Evolutionary conservation across 1,140 invertebrate genomes (phyloP), one percentile per base, ranked within the genome.

Genomic region (Leptopilina boulardi): DNA sequence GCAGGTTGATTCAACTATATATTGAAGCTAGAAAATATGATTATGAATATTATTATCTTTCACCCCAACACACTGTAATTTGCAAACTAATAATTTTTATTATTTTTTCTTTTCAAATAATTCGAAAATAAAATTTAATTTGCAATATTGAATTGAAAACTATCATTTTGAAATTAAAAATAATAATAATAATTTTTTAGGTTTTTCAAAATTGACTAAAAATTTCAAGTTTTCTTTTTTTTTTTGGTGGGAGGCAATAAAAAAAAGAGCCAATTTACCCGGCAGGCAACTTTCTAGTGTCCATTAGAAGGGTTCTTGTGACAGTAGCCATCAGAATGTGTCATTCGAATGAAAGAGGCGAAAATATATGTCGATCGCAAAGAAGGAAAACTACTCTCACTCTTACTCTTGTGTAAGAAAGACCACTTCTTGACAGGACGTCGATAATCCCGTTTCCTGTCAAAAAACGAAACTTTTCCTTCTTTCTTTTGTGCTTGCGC

Each of bases 361-460:
- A 70, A 75, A 70, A 75, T 30, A 44, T 75, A 41, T 9, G 26
- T 42, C 34, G 42, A 75, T 74, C 54, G 73, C 19, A 19, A 42
- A 75, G 34, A 34, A 44, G 30, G 30, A 66, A 66, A 66, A 75
- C 73, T 56, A 66, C 34, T 34, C 15, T 30, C 13, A 6, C 30
- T n/a, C n/a, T n/a, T n/a, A n/a, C n/a, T n/a, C n/a, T n/a, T n/a
- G 11, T 66, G 59, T 66, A 34, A 66, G 26, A 66, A 59, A 66
- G 8, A 13, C 73, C 38, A 59, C 34, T 75, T 75, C 71, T 74
- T 81, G 81, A 84, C 81, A 76, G 76, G 70, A 84, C 76, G 83
- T 84, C 83, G 81, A 84, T 84, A 84, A 84, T 83, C 81, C 79
- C 82, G 81, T 82, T 82, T 75, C 74, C 74, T 79, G 81, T 84